Evolutionary conservation across 2,113 vertebrate species (phyloP), one percentile per base, ranked within the genome.

Genomic region (Nipponia nippon): DNA sequence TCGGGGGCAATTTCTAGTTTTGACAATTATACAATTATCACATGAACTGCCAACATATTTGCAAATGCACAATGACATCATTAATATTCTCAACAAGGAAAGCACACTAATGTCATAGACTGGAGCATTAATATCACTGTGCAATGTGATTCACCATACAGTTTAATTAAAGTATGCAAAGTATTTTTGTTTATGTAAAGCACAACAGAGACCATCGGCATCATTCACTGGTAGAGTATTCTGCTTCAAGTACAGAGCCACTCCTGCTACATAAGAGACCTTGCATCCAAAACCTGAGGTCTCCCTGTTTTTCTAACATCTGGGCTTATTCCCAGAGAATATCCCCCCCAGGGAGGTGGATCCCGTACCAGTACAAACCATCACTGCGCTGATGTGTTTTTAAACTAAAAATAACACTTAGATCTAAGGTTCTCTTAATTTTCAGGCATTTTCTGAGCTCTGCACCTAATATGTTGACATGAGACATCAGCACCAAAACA

Each of bases 401-500:
- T 34, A 38, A 66, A 72, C 4, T 11, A 21, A 67, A 44, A 77
- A 23, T 10, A 17, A 20, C 17, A 9, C 21, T 29, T 23, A 3
- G 14, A n/a, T 21, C 19, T 26, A 22, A 50, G 49, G 10, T 23
- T 59, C 13, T 30, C 27, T 30, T 40, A 1, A 1, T 73, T 76
- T 56, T 34, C 67, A 73, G 32, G 26, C 47, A 29, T 63, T 59
- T 76, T 26, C 49, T 55, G 58, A 44, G 15, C 50, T 63, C 75
- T 47, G 56, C 6, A 21, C 8, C 7, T 32, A 7, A 9, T 15
- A 3, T 1, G 2, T 5, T 6, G 58, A 16, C 0, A 1, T 10
- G 66, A 55, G 36, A 8, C 44, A 27, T 5, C 21, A 6, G 47
- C 44, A 55, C 20, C 62, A 52, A 59, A 76, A 11, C 10, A 13